These are phyloP conservation scores for Carcharodon carcharias DNA, from an alignment of 2,797 vertebrate species.

Conservation along the genomic window DNA sequence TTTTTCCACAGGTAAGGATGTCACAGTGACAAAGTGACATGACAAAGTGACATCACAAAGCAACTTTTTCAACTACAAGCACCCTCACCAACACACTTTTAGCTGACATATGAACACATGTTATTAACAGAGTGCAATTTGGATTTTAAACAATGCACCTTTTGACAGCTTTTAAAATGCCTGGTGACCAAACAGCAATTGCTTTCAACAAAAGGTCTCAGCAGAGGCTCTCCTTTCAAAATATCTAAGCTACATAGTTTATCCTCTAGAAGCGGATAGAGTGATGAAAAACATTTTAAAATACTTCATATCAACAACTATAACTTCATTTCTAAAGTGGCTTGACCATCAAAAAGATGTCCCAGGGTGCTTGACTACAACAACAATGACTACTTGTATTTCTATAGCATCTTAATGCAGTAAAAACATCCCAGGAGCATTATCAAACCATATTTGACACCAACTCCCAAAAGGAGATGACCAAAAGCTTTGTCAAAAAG, in stretches of 20 bases:
- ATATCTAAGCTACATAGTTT: background rate
- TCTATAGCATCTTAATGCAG: background rate
- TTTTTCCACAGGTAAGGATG: background rate
- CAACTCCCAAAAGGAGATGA: background rate
- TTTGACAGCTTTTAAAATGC: background rate
- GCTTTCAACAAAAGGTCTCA: background rate
- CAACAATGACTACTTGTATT: background rate
- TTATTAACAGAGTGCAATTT: background rate
- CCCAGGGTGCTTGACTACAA: background rate
- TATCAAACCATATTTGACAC: background rate
- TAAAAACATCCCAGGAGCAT: background rate
- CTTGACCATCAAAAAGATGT: background rate
- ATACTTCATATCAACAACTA: background rate
- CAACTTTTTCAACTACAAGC: background rate
- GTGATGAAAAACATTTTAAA: background rate
- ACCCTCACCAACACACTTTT: background rate
- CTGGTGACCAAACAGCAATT: background rate
- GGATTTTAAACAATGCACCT: background rate
- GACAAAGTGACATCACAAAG: conserved; percentile 18
- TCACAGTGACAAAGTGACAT: background rate
- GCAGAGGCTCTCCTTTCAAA: background rate
- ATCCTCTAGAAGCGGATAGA: background rate
- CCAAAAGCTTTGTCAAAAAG: too few relatives aligned
- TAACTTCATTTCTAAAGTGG: background rate
- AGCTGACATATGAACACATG: background rate